Evolutionary conservation across 2,888 invertebrate species (phyloP).

Genomic region (Microplitis manilae): DNA sequence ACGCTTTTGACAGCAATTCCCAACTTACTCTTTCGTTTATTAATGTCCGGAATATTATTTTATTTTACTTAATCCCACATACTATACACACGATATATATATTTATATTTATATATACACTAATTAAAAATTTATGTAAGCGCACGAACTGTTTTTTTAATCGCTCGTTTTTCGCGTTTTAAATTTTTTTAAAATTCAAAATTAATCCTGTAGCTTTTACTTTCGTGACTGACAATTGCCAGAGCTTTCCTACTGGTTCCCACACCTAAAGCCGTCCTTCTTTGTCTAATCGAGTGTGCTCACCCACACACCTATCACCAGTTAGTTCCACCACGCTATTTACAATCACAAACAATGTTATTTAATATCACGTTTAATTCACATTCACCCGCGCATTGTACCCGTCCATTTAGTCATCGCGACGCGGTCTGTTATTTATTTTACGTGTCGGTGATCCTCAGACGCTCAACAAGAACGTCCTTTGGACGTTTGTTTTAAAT

Average conservation of each 20-base stretch:
- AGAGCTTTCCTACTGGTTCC: conserved; percentile 1
- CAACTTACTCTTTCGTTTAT: background rate
- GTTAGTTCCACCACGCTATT: conserved; percentile 19
- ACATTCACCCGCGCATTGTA: background rate
- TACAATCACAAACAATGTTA: conserved; percentile 16
- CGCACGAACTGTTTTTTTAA: background rate
- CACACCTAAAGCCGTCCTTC: conserved; percentile 22
- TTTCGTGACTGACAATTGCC: background rate
- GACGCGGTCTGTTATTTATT: conserved; percentile 28
- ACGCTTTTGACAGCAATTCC: conserved; percentile 19
- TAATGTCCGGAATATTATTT: background rate
- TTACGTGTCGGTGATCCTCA: conserved; percentile 22
- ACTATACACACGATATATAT: background rate
- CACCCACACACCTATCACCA: conserved; percentile 13
- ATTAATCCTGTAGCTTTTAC: background rate
- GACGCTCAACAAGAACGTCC: conserved; percentile 41
- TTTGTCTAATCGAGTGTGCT: conserved; percentile 15
- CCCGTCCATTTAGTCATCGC: conserved; percentile 45
- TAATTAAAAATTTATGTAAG: background rate
- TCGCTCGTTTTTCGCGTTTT: background rate
- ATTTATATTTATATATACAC: background rate
- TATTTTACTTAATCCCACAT: background rate
- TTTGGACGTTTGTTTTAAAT: conserved; percentile 37
- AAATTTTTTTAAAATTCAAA: background rate
- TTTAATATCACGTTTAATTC: conserved; percentile 18